These are phyloP conservation scores for Ormyrus thymus DNA, from an alignment of 2,888 invertebrate species.

Conservation along the genomic window DNA sequence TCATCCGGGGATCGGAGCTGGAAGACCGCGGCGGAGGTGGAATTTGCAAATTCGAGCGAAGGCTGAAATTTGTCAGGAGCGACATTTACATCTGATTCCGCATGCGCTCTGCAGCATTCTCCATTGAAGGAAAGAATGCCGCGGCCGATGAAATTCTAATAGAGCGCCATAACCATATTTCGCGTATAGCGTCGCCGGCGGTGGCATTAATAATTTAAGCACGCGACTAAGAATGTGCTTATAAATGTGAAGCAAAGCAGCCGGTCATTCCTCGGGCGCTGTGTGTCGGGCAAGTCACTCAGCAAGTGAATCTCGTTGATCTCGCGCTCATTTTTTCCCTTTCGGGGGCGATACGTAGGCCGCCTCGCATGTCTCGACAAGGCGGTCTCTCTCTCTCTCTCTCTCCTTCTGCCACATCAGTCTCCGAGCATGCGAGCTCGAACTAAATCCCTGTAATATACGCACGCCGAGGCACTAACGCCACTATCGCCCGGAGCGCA, in stretches of 20 bases:
- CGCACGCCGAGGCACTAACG: slow-evolving; percentile 62
- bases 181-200: not conserved
- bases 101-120: no score
- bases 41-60: not conserved
- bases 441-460: slow-evolving; percentile 71
- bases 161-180: not conserved
- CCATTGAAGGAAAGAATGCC: no score
- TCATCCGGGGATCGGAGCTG: not conserved
- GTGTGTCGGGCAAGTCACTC: slow-evolving; percentile 24
- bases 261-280: not conserved
- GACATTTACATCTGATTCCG: no score
- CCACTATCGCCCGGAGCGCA: slow-evolving; percentile 67
- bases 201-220: not conserved
- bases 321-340: slow-evolving; percentile 53
- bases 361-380: slow-evolving; percentile 72
- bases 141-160: slow-evolving; percentile 19
- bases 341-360: slow-evolving; percentile 34
- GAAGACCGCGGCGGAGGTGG: not conserved
- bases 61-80: no score
- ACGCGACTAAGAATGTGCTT: not conserved
- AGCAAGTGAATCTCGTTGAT: slow-evolving; percentile 56
- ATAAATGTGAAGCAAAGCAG: slow-evolving; percentile 17
- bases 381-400: slow-evolving; percentile 73
- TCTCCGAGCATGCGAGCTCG: slow-evolving; percentile 73
- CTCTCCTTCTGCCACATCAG: slow-evolving; percentile 70